phyloP scores from a whole-genome alignment of 1,140 invertebrate genomes.

The Brachionus rotundiformis region DNA sequence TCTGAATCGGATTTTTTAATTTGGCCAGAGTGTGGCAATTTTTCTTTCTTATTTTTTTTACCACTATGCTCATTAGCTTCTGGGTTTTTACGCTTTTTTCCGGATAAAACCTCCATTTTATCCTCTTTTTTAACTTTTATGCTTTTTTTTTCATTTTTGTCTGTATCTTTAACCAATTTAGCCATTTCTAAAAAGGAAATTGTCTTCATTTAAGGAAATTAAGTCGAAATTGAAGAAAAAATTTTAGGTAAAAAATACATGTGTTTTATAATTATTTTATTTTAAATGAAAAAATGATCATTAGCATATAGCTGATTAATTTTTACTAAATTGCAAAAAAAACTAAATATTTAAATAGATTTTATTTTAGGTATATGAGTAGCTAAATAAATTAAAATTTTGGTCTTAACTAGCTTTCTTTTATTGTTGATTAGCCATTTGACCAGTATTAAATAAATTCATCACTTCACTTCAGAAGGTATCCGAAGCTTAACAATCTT shows the following conservation, averaged over 20 bases:
- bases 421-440: too few relatives aligned
- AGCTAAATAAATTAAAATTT: too few relatives aligned
- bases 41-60: not conserved
- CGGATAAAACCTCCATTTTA: not conserved
- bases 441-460: too few relatives aligned
- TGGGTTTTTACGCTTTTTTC: not conserved
- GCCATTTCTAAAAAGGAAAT: not conserved
- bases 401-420: too few relatives aligned
- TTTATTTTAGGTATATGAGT: too few relatives aligned
- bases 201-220: too few relatives aligned
- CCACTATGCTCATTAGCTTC: not conserved
- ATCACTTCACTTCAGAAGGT: too few relatives aligned
- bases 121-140: not conserved
- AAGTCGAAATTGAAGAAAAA: not conserved
- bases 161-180: not conserved
- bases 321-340: not conserved
- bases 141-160: not conserved
- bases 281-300: not conserved
- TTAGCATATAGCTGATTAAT: not conserved
- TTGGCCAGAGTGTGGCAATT: not conserved
- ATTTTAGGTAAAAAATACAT: not conserved
- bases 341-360: not conserved
- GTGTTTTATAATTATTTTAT: conserved; percentile 1
- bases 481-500: too few relatives aligned
- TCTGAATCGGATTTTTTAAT: not conserved